These are phyloP conservation scores for Drosophila percnosoma DNA, from an alignment of 2,888 invertebrate genomes.

Conservation along the genomic window DNA sequence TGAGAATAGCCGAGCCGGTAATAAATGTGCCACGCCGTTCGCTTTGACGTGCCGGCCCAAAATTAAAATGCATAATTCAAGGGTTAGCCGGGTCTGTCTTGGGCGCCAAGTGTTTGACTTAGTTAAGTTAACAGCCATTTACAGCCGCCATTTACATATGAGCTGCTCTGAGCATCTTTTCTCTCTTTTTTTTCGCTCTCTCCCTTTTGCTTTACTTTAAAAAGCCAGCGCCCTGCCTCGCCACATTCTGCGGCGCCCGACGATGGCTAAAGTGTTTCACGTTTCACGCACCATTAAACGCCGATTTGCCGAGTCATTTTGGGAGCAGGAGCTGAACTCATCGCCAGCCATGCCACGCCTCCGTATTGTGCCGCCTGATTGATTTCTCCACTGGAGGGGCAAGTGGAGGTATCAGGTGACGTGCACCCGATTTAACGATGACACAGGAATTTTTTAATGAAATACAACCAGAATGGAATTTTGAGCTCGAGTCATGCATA, in stretches of 20 bases:
- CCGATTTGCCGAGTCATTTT: constrained; percentile 75
- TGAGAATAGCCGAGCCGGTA: constrained; percentile 64
- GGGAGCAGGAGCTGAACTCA: constrained; percentile 33
- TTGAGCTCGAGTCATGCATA: constrained; percentile 33
- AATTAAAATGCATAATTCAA: constrained; percentile 79
- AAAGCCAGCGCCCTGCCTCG: constrained; percentile 28
- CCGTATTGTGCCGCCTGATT: constrained; percentile 77
- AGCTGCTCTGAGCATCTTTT: constrained; percentile 37
- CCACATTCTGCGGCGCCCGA: constrained; percentile 12
- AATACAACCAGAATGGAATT: constrained; percentile 58
- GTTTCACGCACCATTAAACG: constrained; percentile 77
- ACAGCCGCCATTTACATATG: constrained; percentile 70
- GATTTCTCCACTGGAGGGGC: constrained; percentile 50
- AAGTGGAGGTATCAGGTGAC: constrained; percentile 35
- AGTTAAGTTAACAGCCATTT: constrained; percentile 44
- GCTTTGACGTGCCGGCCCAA: constrained; percentile 63
- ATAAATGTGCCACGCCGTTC: constrained; percentile 69
- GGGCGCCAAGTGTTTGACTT: constrained; percentile 20
- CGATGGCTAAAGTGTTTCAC: constrained; percentile 76
- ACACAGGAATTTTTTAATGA: constrained; percentile 71
- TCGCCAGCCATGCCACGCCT: constrained; percentile 43
- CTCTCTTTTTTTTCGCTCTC: background rate
- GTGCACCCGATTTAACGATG: constrained; percentile 25
- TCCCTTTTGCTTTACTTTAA: constrained; percentile 20
- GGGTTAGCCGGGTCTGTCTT: constrained; percentile 24